Percentiles rank a stretch among this genome's conserved stretches.
Evolutionary conservation across 2,888 invertebrate genomes (phyloP).

Genomic region (Malthinus flaveolus): DNA sequence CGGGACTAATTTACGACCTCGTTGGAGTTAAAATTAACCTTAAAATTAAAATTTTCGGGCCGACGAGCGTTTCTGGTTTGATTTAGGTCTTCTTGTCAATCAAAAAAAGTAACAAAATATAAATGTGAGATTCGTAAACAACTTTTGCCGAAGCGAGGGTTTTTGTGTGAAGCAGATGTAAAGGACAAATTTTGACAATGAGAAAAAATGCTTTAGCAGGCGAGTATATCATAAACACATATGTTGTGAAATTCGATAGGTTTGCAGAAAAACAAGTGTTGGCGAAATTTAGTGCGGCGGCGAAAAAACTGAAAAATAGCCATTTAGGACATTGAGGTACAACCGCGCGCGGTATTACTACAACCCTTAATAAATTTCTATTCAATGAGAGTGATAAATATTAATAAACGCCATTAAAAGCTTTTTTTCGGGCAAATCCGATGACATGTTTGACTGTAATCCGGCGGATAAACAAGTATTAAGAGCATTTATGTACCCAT

Average conservation of each 20-base stretch:
- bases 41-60: conserved; percentile 11
- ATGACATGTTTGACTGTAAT: conserved; percentile 31
- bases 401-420: conserved; percentile 14
- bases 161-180: conserved; percentile 7
- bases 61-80: too few species aligned
- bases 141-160: not conserved
- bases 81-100: too few species aligned
- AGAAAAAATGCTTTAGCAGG: not conserved
- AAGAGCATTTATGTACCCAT: conserved; percentile 31
- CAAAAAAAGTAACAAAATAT: not conserved
- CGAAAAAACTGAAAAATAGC: not conserved
- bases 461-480: conserved; percentile 31
- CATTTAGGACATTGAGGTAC: too few species aligned
- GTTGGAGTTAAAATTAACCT: conserved; percentile 29
- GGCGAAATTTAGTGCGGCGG: not conserved
- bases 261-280: conserved; percentile 1
- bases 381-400: conserved; percentile 14
- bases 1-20: conserved; percentile 25
- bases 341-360: too few species aligned
- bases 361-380: not conserved
- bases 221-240: conserved; percentile 4
- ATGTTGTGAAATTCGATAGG: conserved; percentile 16
- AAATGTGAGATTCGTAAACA: not conserved
- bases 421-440: conserved; percentile 15
- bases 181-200: not conserved